Base-by-base conservation (phyloP, 37 sponge, comb jelly and placozoan species). In the Cladorhizidae sp. region DNA sequence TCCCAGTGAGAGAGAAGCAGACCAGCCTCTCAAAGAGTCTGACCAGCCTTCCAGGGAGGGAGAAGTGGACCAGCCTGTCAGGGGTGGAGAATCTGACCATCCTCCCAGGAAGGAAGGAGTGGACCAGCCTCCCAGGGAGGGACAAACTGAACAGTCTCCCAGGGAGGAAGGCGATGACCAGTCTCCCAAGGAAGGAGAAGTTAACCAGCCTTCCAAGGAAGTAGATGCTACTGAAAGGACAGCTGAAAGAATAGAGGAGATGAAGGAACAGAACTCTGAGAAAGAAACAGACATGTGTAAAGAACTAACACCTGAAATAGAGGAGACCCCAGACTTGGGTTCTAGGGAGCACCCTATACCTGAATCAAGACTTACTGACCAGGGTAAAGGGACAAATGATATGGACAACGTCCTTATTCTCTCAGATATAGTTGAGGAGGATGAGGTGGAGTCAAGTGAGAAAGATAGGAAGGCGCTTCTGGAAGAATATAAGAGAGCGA, bases 401-500 rank as follows among this genome's bases (percentile, higher is more conserved):
- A 57, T 55, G 36, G 45, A 20, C 39, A 36, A 3, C 21, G 38
- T 36, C 21, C 38, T 14, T 5, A 14, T 54, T 33, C 50, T 71
- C 39, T 69, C 26, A 37, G 84, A 86, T 28, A 52, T 64, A 64
- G 43, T 29, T 11, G 87, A 85, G 39, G 80, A 87, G 39, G 77
- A 79, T 0, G 85, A 77, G 33, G 88, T 71, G 38, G 85, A 87
- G 50, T 70, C 56, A 33, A 80, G 73, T 39, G 78, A 67, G 42
- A 75, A 18, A 31, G 52, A 82, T 6, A 72, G 65, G 50, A 72
- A 75, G 40, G 81, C 72, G n/a, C 38, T 85, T 17, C 18, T 90
- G 58, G 56, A 70, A 31, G 39, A 76, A 21, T 18, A 71, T 22
- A 57, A 42, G 83, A 79, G 76, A 29, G 82, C 79, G 8, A 69